phyloP scores from a whole-genome alignment of 2,888 invertebrate species.

The Zhuqinia jingwanae region DNA sequence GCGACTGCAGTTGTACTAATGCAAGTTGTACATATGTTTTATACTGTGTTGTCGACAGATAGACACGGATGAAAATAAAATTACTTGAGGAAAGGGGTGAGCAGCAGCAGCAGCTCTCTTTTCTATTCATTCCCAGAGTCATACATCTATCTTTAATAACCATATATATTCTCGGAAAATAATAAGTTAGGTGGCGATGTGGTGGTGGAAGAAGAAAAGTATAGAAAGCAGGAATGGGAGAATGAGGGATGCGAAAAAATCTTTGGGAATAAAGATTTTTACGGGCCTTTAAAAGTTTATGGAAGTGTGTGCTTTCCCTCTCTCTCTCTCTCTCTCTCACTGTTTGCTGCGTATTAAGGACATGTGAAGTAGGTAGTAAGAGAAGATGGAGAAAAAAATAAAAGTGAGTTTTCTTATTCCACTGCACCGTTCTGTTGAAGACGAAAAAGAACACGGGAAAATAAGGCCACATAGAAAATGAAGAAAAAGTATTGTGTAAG shows the following conservation, averaged over 20 bases:
- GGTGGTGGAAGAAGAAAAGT: background rate
- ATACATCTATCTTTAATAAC: background rate
- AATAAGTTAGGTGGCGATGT: constrained; percentile 29
- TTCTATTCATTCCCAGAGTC: constrained; percentile 1
- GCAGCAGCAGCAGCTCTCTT: no score
- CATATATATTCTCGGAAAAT: constrained; percentile 11
- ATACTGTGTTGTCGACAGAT: constrained; percentile 21
- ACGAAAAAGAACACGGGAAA: constrained; percentile 34
- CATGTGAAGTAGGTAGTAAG: background rate
- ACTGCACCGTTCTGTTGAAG: background rate
- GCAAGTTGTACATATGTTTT: background rate
- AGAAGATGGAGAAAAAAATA: background rate
- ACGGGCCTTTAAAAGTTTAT: constrained; percentile 71
- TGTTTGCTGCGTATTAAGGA: constrained; percentile 23
- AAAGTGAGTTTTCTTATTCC: constrained; percentile 34
- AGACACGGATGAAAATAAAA: constrained; percentile 53
- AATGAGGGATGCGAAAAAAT: constrained; percentile 70
- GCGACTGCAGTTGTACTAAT: background rate
- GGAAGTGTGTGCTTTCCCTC: constrained; percentile 47
- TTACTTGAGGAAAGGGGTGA: constrained; percentile 20
- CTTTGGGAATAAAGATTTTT: constrained; percentile 71
- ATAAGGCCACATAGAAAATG: constrained; percentile 61
- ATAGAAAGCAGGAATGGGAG: background rate
- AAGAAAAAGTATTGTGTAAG: constrained; percentile 69
- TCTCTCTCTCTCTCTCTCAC: background rate